Conservation (phyloP, 2,797 vertebrate species). For the Pogonophryne albipinna region DNA sequence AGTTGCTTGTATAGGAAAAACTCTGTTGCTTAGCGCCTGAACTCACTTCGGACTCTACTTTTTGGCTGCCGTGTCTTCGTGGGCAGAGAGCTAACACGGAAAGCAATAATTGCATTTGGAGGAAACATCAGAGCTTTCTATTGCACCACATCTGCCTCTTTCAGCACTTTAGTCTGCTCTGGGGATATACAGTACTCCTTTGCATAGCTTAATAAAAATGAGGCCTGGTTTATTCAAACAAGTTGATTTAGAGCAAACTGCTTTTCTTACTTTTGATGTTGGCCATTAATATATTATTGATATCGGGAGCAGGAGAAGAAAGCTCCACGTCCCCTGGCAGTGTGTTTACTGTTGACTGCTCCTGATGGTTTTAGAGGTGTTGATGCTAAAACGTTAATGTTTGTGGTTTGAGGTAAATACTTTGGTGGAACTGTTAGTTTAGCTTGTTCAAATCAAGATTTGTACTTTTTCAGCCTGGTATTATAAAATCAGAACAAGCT, state of each 20-base stretch:
- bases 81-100: neutral
- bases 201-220: neutral
- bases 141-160: constrained; percentile 14
- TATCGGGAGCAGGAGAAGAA: constrained; percentile 28
- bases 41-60: neutral
- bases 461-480: neutral
- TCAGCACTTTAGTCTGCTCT: constrained; percentile 2
- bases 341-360: constrained; percentile 27
- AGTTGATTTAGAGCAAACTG: neutral
- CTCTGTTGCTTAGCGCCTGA: neutral
- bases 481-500: no score
- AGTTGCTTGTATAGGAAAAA: neutral
- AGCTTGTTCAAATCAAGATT: neutral
- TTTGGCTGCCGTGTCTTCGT: constrained; percentile 7
- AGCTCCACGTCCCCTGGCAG: constrained; percentile 16
- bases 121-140: constrained; percentile 11
- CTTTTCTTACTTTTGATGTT: constrained; percentile 10
- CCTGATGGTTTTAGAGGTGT: constrained; percentile 16
- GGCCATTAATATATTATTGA: constrained; percentile 47
- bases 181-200: neutral
- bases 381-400: constrained; percentile 7
- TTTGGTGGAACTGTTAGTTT: neutral
- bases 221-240: neutral
- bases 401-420: constrained; percentile 8
- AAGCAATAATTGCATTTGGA: constrained; percentile 9